Evolutionary conservation across 2,888 invertebrate species (phyloP).

Genomic region (Drosophila melanosoma): DNA sequence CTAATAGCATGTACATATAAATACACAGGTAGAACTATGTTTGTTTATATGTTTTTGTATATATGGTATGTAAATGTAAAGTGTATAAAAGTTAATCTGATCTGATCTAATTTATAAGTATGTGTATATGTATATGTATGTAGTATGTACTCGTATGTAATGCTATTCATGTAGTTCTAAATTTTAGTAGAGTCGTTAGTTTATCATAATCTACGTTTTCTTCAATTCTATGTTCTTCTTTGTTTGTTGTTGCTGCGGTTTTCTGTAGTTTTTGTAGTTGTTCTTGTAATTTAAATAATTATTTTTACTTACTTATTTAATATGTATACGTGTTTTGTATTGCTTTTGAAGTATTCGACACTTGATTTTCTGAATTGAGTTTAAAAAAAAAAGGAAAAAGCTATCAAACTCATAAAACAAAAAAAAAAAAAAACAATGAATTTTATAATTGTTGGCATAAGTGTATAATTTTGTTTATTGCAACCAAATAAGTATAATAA

Average conservation of each 20-base stretch:
- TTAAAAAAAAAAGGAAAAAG: not conserved
- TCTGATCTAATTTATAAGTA: conserved; percentile 58
- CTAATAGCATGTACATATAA: conserved; percentile 25
- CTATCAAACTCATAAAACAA: not conserved
- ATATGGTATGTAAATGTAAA: conserved; percentile 73
- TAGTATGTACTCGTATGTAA: conserved; percentile 47
- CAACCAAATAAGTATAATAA: conserved; percentile 28
- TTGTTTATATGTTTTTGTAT: conserved; percentile 46
- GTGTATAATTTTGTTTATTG: conserved; percentile 26
- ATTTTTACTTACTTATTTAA: conserved; percentile 31
- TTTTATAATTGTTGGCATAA: not conserved
- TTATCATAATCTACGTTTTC: conserved; percentile 33
- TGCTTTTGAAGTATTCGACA: conserved; percentile 68
- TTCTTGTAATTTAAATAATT: conserved; percentile 19
- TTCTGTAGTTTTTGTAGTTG: conserved; percentile 10
- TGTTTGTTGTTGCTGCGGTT: conserved; percentile 5
- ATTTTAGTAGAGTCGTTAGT: conserved; percentile 51
- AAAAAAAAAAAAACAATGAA: conserved; percentile 5
- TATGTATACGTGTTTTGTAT: conserved; percentile 59
- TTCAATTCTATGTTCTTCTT: conserved; percentile 13
- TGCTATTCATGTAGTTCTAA: conserved; percentile 47
- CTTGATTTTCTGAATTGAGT: conserved; percentile 22
- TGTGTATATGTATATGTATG: conserved; percentile 49
- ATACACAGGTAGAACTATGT: conserved; percentile 16
- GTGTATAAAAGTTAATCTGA: conserved; percentile 78